Evolutionary conservation across 2,888 invertebrate genomes (phyloP).

Genomic region (Noctua janthe): DNA sequence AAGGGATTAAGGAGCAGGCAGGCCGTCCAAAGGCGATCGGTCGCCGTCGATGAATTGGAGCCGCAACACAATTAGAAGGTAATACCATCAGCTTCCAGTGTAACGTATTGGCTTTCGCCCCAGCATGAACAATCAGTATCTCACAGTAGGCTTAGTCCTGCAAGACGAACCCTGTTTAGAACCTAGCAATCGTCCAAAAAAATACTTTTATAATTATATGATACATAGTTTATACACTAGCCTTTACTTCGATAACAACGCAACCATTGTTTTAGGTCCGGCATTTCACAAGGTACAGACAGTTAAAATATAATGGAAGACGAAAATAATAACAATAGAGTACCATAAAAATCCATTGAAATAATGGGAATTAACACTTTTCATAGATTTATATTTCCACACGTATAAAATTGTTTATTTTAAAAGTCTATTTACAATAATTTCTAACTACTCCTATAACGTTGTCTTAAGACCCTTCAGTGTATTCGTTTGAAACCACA

Average conservation of each 20-base stretch:
- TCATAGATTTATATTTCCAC: constrained; percentile 75
- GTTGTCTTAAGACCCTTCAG: constrained; percentile 79
- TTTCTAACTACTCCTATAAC: constrained; percentile 81
- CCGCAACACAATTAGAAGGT: constrained; percentile 62
- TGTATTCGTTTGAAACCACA: constrained; percentile 71
- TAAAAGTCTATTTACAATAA: constrained; percentile 85
- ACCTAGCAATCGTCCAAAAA: constrained; percentile 44
- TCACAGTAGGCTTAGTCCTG: constrained; percentile 44
- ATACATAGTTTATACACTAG: constrained; percentile 62
- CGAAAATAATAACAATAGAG: constrained; percentile 79
- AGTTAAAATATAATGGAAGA: constrained; percentile 81
- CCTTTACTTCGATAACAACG: constrained; percentile 57
- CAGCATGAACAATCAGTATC: constrained; percentile 40
- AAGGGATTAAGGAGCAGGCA: constrained; percentile 54
- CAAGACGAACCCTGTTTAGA: constrained; percentile 49
- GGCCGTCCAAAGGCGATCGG: constrained; percentile 46
- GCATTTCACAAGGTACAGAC: constrained; percentile 58
- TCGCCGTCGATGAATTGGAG: constrained; percentile 56
- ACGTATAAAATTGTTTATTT: constrained; percentile 84
- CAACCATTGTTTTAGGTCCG: constrained; percentile 37
- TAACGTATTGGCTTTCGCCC: constrained; percentile 52
- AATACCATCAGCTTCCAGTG: constrained; percentile 46
- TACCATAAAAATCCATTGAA: constrained; percentile 66
- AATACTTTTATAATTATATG: constrained; percentile 32
- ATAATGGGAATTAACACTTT: constrained; percentile 72